Percentiles rank a stretch among this genome's conserved stretches.
phyloP scores from a whole-genome alignment of 2,888 invertebrate genomes.

The Cosmorhoe ocellata region DNA sequence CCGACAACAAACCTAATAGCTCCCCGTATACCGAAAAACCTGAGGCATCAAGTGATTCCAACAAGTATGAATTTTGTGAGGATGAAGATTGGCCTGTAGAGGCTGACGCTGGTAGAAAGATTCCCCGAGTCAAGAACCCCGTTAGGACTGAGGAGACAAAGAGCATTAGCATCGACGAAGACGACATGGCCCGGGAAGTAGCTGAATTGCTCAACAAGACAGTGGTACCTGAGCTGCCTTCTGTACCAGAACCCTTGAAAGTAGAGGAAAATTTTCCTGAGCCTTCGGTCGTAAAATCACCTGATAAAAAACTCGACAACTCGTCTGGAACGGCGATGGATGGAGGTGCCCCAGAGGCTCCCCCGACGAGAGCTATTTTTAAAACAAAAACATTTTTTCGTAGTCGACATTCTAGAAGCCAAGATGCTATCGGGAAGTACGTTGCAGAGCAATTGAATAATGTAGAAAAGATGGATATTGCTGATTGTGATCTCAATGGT shows the following conservation, averaged over 20 bases:
- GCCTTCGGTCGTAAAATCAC: conserved; percentile 72
- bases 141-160: conserved; percentile 69
- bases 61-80: conserved; percentile 92
- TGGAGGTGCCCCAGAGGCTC: conserved; percentile 45
- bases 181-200: conserved; percentile 81
- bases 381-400: conserved; percentile 82
- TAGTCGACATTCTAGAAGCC: conserved; percentile 78
- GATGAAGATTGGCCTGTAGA: conserved; percentile 85
- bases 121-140: conserved; percentile 83
- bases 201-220: conserved; percentile 84
- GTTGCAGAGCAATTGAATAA: conserved; percentile 77
- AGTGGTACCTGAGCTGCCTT: conserved; percentile 80
- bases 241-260: conserved; percentile 75
- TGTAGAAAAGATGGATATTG: conserved; percentile 69
- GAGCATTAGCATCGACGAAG: conserved; percentile 68
- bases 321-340: conserved; percentile 45
- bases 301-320: conserved; percentile 65
- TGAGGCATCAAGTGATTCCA: conserved; percentile 81
- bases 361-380: conserved; percentile 73
- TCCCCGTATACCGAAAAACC: conserved; percentile 58
- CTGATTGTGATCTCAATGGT: conserved; percentile 69
- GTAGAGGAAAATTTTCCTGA: conserved; percentile 84
- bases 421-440: conserved; percentile 79
- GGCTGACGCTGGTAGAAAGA: conserved; percentile 83
- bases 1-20: conserved; percentile 53